Percentiles rank a stretch among this genome's conserved stretches.
Conservation (phyloP, 30 jellyfish, hydroid and myxozoan species). For the Turritopsis rubra region DNA sequence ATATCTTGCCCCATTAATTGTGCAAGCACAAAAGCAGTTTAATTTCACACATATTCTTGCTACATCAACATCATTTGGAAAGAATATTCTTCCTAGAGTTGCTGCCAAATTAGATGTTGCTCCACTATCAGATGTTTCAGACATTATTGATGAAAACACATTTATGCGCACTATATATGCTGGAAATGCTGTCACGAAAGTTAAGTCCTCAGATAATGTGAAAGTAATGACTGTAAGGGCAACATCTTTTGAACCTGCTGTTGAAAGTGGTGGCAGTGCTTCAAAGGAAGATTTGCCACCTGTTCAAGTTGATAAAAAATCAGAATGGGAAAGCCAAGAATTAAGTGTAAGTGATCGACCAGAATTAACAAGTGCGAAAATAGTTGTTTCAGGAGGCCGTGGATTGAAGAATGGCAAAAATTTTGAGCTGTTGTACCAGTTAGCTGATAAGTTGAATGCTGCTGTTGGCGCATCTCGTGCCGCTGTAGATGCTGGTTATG, state of each 20-base stretch:
- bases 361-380: conserved; percentile 79
- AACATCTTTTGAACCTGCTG: conserved; percentile 90
- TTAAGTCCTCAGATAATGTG: conserved; percentile 71
- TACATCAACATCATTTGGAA: conserved; percentile 67
- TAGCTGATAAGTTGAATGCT: conserved; percentile 86
- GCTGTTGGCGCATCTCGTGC: conserved; percentile 99
- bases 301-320: conserved; percentile 29
- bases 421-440: conserved; percentile 58
- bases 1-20: conserved; percentile 54
- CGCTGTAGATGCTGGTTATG: conserved; percentile 97
- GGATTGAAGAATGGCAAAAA: conserved; percentile 86
- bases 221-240: conserved; percentile 74
- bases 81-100: conserved; percentile 86
- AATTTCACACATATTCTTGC: conserved; percentile 82
- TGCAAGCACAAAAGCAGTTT: conserved; percentile 73
- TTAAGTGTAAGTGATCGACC: conserved; percentile 79
- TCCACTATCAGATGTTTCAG: conserved; percentile 74
- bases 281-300: conserved; percentile 30
- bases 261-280: conserved; percentile 56
- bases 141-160: conserved; percentile 77
- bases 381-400: conserved; percentile 94
- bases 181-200: conserved; percentile 89
- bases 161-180: conserved; percentile 93
- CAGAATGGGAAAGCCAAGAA: conserved; percentile 77
- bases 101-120: conserved; percentile 98